Base-by-base conservation (phyloP, 2,113 vertebrate species). In the Chamaea fasciata region DNA sequence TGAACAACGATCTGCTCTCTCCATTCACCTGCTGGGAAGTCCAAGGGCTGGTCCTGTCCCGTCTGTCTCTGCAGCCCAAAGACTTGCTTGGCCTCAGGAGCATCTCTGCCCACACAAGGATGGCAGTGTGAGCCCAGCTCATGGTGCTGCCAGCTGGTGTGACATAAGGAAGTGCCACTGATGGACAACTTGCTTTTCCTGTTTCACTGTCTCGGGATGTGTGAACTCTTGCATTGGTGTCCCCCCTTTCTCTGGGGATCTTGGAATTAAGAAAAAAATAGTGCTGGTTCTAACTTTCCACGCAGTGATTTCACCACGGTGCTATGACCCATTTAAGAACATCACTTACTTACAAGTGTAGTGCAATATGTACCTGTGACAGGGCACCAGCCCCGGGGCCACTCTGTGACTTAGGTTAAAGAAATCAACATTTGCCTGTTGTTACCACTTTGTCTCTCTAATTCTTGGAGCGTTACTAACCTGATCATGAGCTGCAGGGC, bases 361-460 rank as follows among this genome's bases (percentile, higher is more conserved):
- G 97, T 97, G 97, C 97, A 97, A 97, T 97, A 97, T 63, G 76
- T 91, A 90, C 86, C 93, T 88, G 89, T 83, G 87, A 80, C 9
- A 74, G 76, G 62, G 93, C 88, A 63, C 64, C 84, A 30, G 13
- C 28, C 74, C 77, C 1, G 9, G 60, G 82, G 90, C 89, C 91
- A 28, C 3, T 76, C 92, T 92, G 84, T 83, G 90, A 92, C 76
- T 71, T 84, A 74, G 79, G 69, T 68, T 81, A 39, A 90, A 76
- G 50, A 67, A 56, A 63, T 19, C 82, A 39, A 35, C 62, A 8
- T 95, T 73, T 70, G 64, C 90, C 89, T 96, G 37, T 92, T 41
- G 57, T 74, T 89, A 89, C 70, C 83, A 83, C 94, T 97, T 96
- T 83, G 69, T 83, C 78, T 93, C 95, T 85, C 63, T 79, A 92